These are phyloP conservation scores for Machimus atricapillus DNA, from an alignment of 2,888 invertebrate genomes.

Conservation along the genomic window DNA sequence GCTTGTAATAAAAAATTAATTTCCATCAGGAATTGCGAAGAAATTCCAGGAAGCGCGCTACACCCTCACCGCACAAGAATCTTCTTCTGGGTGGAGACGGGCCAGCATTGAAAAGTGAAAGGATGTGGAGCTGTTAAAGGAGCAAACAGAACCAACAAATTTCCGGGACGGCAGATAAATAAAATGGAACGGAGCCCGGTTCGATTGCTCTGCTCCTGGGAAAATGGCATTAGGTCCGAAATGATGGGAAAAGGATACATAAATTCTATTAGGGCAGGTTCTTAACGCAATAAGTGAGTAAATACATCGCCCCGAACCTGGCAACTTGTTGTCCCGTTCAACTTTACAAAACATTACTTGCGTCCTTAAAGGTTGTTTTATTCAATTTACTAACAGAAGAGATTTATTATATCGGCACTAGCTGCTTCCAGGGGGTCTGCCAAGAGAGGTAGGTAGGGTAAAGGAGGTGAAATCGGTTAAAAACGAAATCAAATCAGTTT, in stretches of 20 bases:
- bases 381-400: not conserved
- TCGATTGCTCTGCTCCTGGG: not conserved
- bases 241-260: slow-evolving; percentile 18
- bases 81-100: not conserved
- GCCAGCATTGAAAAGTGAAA: not conserved
- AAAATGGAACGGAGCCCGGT: not conserved
- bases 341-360: not conserved
- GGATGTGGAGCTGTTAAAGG: not conserved
- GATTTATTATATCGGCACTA: not conserved
- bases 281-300: slow-evolving; percentile 2
- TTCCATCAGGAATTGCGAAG: not conserved
- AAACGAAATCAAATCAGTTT: no score
- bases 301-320: not conserved
- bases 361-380: not conserved
- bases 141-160: not conserved
- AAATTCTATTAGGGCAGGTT: slow-evolving; percentile 18
- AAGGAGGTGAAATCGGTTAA: not conserved
- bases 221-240: slow-evolving; percentile 7
- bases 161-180: not conserved
- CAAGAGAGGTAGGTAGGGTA: no score
- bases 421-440: not conserved
- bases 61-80: not conserved
- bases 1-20: not conserved
- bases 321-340: not conserved
- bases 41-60: not conserved